phyloP scores from a whole-genome alignment of 2,113 vertebrate species.

The Dermatemys mawii region DNA sequence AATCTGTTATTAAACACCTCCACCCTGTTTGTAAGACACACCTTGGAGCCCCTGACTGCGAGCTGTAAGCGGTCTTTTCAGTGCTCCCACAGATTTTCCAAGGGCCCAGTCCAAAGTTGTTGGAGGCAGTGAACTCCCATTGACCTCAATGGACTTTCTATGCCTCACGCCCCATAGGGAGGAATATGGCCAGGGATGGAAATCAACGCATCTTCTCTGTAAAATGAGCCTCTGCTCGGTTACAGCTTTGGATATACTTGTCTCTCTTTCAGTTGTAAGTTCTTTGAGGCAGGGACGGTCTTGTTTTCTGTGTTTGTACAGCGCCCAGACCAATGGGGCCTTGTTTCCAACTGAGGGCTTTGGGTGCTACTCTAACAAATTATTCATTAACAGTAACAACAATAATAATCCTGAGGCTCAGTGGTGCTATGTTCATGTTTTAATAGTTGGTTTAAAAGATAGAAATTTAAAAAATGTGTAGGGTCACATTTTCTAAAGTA shows the following conservation, averaged over 20 bases:
- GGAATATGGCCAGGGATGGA: neutral
- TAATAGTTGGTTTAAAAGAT: neutral
- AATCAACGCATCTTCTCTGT: neutral
- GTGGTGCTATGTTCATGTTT: fast-evolving
- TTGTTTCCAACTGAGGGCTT: neutral
- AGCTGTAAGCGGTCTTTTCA: neutral
- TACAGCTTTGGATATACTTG: neutral
- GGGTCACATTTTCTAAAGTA: neutral
- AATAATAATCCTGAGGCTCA: neutral
- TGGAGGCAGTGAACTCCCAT: neutral
- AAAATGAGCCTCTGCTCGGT: neutral
- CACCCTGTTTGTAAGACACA: neutral
- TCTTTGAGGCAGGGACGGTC: neutral
- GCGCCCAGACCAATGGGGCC: neutral
- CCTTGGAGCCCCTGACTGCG: neutral
- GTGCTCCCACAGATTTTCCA: neutral
- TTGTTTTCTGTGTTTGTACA: neutral
- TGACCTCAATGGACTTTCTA: fast-evolving
- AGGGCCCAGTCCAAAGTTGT: neutral
- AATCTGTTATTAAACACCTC: neutral
- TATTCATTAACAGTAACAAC: neutral
- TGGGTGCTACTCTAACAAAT: neutral
- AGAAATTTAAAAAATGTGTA: neutral
- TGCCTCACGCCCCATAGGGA: neutral
- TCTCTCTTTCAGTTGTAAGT: neutral